Conservation (phyloP, 1,140 invertebrate species). For the Planococcus citri region DNA sequence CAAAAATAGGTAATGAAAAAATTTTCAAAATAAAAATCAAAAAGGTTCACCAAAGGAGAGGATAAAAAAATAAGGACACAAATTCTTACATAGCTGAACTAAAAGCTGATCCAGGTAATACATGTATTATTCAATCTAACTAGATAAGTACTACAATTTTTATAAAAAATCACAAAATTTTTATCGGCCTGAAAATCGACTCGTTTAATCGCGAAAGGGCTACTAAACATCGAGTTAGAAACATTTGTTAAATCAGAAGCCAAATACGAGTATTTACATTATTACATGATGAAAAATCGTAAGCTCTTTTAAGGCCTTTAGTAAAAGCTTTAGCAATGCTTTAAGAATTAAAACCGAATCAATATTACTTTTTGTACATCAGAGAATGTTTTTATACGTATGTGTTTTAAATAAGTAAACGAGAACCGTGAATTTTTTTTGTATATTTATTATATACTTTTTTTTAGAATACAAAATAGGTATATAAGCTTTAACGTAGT, state of each 20-base stretch:
- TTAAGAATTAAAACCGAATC: conserved; percentile 5
- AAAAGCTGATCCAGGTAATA: too few species aligned
- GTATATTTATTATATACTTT: background rate
- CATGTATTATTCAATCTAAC: too few species aligned
- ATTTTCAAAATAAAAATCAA: too few species aligned
- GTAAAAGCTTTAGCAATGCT: conserved; percentile 19
- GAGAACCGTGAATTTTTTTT: background rate
- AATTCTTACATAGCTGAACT: too few species aligned
- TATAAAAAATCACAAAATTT: too few species aligned
- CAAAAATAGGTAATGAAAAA: too few species aligned
- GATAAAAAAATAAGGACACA: too few species aligned
- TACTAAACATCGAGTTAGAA: background rate
- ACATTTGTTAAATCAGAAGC: background rate
- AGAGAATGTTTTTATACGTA: background rate
- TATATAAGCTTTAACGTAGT: background rate
- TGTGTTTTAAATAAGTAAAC: conserved; percentile 5
- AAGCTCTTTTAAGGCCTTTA: background rate
- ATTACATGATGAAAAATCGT: background rate
- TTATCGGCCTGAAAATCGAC: too few species aligned
- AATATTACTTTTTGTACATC: conserved; percentile 16
- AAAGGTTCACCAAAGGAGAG: too few species aligned
- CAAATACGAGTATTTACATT: background rate
- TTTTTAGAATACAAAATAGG: conserved; percentile 10
- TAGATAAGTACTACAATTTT: too few species aligned
- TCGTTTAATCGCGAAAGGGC: too few species aligned